phyloP scores from a whole-genome alignment of 2,888 invertebrate species.

The Pterostichus madidus region DNA sequence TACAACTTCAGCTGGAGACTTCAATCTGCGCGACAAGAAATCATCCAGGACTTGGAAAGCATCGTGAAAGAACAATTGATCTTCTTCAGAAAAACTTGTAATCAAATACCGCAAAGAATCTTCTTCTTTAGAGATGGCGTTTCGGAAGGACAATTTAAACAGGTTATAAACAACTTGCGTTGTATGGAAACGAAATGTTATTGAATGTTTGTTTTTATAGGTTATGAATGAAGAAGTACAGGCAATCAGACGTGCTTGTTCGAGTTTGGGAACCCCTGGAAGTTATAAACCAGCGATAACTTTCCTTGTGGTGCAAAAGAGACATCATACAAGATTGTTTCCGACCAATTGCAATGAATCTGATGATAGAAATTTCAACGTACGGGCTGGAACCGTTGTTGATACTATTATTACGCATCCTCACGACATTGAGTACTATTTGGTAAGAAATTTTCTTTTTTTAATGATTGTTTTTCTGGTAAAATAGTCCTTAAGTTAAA shows the following conservation, averaged over 20 bases:
- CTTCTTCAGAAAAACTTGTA: conserved; percentile 79
- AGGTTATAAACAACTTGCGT: conserved; percentile 74
- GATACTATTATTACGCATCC: conserved; percentile 92
- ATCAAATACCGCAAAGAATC: conserved; percentile 81
- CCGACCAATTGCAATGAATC: conserved; percentile 74
- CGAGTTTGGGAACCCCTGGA: conserved; percentile 72
- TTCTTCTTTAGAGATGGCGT: conserved; percentile 93
- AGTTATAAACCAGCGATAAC: conserved; percentile 88
- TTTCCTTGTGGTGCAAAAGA: conserved; percentile 96
- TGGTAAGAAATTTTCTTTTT: conserved; percentile 75
- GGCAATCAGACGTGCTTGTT: conserved; percentile 9
- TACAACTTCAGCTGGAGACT: conserved; percentile 89
- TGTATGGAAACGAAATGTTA: too few species aligned
- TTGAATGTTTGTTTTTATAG: conserved; percentile 71
- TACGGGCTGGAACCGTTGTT: conserved; percentile 92
- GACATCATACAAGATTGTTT: conserved; percentile 93
- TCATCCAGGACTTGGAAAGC: conserved; percentile 85
- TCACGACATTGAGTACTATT: conserved; percentile 91
- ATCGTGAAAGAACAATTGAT: conserved; percentile 84
- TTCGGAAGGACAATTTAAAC: conserved; percentile 89
- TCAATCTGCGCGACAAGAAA: conserved; percentile 86
- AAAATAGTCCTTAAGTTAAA: too few species aligned
- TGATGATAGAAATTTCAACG: conserved; percentile 84
- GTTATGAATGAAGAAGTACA: conserved; percentile 83
- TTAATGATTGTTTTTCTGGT: too few species aligned